A percentile compares a stretch with the other conserved stretches of the same genome.
Evolutionary conservation across 2,888 invertebrate species (phyloP).

Genomic region (Parapristionchus giblindavisi): DNA sequence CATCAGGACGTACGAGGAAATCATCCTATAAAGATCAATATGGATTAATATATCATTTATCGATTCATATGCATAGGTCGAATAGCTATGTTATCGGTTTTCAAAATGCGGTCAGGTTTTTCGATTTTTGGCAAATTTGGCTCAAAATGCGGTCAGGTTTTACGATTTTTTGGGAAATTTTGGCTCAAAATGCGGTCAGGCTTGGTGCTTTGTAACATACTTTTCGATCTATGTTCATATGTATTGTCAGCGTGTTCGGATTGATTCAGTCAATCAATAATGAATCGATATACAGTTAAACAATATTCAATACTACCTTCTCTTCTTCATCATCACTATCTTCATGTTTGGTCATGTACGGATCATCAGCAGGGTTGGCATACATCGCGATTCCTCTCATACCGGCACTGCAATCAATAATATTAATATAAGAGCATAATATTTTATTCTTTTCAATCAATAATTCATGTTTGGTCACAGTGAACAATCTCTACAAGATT

Average conservation of each 20-base stretch:
- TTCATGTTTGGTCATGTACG: slow-evolving; percentile 60
- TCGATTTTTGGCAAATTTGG: no score
- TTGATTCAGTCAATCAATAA: no score
- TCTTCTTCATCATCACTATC: slow-evolving; percentile 63
- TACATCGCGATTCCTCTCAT: slow-evolving; percentile 64
- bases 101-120: no score
- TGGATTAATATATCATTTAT: no score
- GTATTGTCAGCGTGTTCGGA: no score
- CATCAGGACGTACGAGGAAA: slow-evolving; percentile 85
- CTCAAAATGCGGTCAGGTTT: no score
- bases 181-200: no score
- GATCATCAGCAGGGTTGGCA: slow-evolving; percentile 60
- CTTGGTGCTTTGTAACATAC: no score
- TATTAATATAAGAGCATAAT: background rate
- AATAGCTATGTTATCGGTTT: no score
- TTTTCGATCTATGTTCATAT: no score
- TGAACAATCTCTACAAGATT: slow-evolving; percentile 1
- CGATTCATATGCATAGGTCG: no score
- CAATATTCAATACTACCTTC: slow-evolving; percentile 42
- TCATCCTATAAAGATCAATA: slow-evolving; percentile 78
- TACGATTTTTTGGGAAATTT: no score
- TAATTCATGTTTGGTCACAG: background rate
- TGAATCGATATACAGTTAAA: background rate
- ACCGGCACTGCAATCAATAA: slow-evolving; percentile 39
- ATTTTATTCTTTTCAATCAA: background rate